phyloP scores from a whole-genome alignment of 2,113 vertebrate genomes.

The Agelaius phoeniceus region DNA sequence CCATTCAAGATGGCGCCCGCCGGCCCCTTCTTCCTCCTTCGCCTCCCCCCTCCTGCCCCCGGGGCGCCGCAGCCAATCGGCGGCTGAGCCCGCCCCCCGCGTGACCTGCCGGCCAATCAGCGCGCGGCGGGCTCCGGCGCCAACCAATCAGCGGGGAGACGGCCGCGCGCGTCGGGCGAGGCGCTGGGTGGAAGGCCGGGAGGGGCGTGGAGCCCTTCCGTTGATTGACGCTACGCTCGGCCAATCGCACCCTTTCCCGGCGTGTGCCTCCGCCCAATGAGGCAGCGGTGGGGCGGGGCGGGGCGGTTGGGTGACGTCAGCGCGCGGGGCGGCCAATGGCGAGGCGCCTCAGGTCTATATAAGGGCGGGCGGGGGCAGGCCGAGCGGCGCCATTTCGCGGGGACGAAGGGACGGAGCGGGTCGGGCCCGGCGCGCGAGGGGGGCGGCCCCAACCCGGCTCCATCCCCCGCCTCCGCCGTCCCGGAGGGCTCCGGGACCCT shows the following conservation, averaged over 20 bases:
- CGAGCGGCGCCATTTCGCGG: too few species aligned
- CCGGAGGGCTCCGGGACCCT: background rate
- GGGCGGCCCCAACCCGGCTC: background rate
- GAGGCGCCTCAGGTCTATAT: too few species aligned
- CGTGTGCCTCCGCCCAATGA: background rate
- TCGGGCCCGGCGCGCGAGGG: background rate
- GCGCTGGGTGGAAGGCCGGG: background rate
- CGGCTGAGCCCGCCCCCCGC: background rate
- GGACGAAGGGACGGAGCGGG: too few species aligned
- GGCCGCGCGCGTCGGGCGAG: background rate
- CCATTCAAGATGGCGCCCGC: too few species aligned
- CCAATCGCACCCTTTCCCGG: background rate
- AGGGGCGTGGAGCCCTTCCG: background rate
- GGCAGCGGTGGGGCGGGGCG: background rate
- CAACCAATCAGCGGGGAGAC: background rate
- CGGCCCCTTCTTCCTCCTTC: too few species aligned
- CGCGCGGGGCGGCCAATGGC: too few species aligned
- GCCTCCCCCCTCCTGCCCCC: too few species aligned
- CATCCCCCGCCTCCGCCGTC: background rate
- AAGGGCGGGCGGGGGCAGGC: too few species aligned
- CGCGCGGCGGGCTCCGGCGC: background rate
- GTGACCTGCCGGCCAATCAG: background rate
- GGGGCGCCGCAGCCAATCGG: too few species aligned
- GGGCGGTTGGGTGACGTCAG: too few species aligned
- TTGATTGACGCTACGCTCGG: background rate